These are phyloP conservation scores for Galbula dea DNA, from an alignment of 2,113 vertebrate genomes.

Conservation along the genomic window DNA sequence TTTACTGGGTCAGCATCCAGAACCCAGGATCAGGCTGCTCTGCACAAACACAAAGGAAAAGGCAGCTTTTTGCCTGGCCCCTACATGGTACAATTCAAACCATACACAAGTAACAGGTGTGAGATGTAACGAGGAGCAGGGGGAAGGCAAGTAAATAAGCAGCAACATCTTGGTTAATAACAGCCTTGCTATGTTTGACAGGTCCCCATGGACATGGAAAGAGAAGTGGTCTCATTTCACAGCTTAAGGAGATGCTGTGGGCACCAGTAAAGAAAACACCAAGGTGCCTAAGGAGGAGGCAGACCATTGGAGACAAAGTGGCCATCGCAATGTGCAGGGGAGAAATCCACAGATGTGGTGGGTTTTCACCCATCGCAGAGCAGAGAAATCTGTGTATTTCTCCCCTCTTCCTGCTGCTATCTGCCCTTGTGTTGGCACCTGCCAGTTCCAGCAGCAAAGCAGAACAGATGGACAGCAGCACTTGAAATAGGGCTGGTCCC, in stretches of 20 bases:
- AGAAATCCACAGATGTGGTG: background rate
- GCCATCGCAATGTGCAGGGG: accelerated
- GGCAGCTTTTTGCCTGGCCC: background rate
- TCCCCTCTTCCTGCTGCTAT: background rate
- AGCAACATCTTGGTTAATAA: background rate
- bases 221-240: background rate
- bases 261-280: background rate
- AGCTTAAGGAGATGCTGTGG: background rate
- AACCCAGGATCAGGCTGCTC: background rate
- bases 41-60: background rate
- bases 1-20: accelerated
- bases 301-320: background rate
- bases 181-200: no score
- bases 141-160: background rate
- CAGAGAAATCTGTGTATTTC: background rate
- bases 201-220: no score
- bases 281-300: background rate
- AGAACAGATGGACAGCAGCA: background rate
- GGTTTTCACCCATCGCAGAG: no score
- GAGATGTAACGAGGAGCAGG: background rate
- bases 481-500: background rate
- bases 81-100: background rate
- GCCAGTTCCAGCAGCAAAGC: background rate
- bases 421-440: background rate
- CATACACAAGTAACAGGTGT: background rate